Percentiles rank a stretch among this genome's conserved stretches.
Evolutionary conservation across 2,888 invertebrate genomes (phyloP).

Genomic region (Drosophila leonis): DNA sequence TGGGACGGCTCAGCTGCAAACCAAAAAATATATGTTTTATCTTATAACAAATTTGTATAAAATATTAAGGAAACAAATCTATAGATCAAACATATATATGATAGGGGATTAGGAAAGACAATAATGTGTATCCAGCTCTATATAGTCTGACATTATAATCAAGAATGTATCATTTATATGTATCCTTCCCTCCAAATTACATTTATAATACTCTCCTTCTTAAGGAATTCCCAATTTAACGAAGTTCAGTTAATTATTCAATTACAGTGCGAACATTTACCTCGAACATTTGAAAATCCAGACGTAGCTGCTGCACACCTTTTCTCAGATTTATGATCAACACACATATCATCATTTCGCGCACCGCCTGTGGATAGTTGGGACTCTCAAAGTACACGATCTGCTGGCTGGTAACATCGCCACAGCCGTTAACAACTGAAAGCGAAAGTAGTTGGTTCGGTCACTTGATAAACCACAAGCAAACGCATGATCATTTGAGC

Average conservation of each 20-base stretch:
- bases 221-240: neutral
- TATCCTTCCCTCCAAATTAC: too few relatives aligned
- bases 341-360: constrained; percentile 88
- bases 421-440: constrained; percentile 89
- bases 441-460: constrained; percentile 23
- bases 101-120: too few relatives aligned
- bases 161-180: too few relatives aligned
- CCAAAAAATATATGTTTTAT: neutral
- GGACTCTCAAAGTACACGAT: constrained; percentile 91
- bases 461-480: neutral
- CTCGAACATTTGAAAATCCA: constrained; percentile 90
- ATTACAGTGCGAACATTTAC: constrained; percentile 85
- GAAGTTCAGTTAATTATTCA: neutral
- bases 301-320: constrained; percentile 89
- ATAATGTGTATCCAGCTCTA: too few relatives aligned
- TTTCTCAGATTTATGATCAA: constrained; percentile 87
- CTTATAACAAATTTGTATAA: neutral
- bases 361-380: constrained; percentile 88
- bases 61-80: neutral
- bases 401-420: constrained; percentile 87
- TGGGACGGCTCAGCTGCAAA: constrained; percentile 89
- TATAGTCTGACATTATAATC: too few relatives aligned
- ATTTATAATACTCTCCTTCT: too few relatives aligned
- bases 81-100: neutral
- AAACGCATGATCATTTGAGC: neutral